Base-by-base conservation (phyloP, 2,888 invertebrate species). In the Chalcosyrphus nemorum region DNA sequence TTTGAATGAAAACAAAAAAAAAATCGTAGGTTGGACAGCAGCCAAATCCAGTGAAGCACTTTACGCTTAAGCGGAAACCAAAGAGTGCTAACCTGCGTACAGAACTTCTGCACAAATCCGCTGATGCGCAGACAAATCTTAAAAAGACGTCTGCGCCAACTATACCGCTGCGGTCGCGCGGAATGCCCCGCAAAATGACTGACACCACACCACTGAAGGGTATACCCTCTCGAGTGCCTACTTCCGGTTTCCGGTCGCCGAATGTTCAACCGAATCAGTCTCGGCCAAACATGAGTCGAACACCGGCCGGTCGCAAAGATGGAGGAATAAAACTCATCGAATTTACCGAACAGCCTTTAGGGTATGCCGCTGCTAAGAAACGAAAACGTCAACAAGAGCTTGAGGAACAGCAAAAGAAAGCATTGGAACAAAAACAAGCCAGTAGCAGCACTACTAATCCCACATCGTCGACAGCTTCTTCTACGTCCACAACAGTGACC, bases 151-250 rank as follows among this genome's bases (percentile, higher is more conserved):
- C 96, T 63, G 96, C 97, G 0, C 97, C 97, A 0, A 96, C 97
- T 0, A 96, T 98, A 87, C 97, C 98, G 0, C 94, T 98, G 2
- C 93, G 97, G 86, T 96, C 97, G 17, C 92, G 96, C 81, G 96
- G 96, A 87, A 97, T 97, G 96, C 98, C 98, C 0, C 94, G 98
- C 88, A 98, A 98, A 93, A 97, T 98, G 97, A 98, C 98, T 88
- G 98, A 98, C 89, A 97, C 97, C 41, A 97, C 98, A 1, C 98
- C 98, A 0, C 92, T 98, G 35, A 97, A 97, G 89, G 98, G 98
- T 0, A 95, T 98, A 86, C 98, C 98, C 0, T 97, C 96, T 54
- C 94, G 97, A 88, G 94, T 95, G 68, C 94, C 95, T 15, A 93
- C 94, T 0, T 94, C 94, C 21, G 95, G 95, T 56, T 94, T 94